These are phyloP conservation scores for Enteromius afrohamiltoni DNA, from an alignment of 2,797 vertebrate species.

Conservation along the genomic window DNA sequence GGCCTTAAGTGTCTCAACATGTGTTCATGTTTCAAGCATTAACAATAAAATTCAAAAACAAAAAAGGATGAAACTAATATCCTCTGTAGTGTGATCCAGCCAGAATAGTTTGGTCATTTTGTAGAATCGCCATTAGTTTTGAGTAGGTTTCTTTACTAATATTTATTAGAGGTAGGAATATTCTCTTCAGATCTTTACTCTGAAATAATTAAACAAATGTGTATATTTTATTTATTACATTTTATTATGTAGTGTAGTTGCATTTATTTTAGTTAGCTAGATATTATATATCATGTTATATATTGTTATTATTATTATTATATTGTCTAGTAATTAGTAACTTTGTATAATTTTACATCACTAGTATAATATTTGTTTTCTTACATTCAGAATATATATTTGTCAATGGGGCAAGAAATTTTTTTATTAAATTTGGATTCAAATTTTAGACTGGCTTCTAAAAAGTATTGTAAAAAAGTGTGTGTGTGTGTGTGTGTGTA, in stretches of 20 bases:
- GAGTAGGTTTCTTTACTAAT: not conserved
- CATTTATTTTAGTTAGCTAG: no score
- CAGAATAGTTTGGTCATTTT: not conserved
- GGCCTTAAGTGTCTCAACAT: constrained; percentile 22
- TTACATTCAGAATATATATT: not conserved
- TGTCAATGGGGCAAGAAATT: not conserved
- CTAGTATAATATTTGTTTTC: not conserved
- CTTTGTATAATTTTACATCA: not conserved
- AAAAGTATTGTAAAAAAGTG: not conserved
- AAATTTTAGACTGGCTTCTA: no score
- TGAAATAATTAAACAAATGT: no score
- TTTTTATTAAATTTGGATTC: not conserved
- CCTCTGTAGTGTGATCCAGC: not conserved
- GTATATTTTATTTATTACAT: no score
- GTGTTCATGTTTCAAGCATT: constrained; percentile 31
- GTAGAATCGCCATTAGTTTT: not conserved
- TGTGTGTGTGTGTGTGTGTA: no score
- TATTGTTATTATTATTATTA: not conserved
- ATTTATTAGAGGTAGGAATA: not conserved
- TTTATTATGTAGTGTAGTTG: no score
- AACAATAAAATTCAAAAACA: constrained; percentile 23
- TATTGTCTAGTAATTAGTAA: not conserved
- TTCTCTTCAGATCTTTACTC: no score
- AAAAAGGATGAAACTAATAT: constrained; percentile 15
- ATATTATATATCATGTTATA: no score